Percentiles rank a stretch among this genome's conserved stretches.
phyloP scores from a whole-genome alignment of 1,140 invertebrate genomes.

The Nasonia longicornis region DNA sequence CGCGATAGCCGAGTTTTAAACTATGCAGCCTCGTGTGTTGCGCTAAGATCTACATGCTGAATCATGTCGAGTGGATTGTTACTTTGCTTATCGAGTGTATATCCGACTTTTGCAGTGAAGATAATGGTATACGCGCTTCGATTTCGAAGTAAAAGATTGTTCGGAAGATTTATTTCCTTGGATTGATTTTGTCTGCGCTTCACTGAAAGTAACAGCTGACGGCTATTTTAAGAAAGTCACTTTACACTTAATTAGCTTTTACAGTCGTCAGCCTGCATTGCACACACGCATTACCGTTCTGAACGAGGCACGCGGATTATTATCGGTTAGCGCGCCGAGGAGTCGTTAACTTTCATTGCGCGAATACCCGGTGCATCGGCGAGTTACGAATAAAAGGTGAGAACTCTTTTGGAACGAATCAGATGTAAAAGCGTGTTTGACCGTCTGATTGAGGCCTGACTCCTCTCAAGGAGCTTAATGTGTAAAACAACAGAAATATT shows the following conservation, averaged over 20 bases:
- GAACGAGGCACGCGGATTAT: not conserved
- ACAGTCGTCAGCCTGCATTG: not conserved
- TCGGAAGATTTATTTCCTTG: not conserved
- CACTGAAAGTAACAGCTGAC: not conserved
- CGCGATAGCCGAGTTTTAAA: too few species aligned
- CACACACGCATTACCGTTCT: not conserved
- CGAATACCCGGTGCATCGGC: not conserved
- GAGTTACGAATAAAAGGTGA: not conserved
- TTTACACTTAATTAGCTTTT: not conserved
- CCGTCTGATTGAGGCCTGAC: too few species aligned
- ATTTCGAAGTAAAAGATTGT: not conserved
- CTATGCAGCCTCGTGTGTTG: too few species aligned
- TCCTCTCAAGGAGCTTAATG: too few species aligned
- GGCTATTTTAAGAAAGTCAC: not conserved
- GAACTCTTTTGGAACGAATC: not conserved
- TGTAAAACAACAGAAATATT: too few species aligned
- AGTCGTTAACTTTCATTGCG: not conserved
- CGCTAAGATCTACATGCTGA: too few species aligned
- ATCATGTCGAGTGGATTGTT: too few species aligned
- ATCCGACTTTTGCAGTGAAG: too few species aligned
- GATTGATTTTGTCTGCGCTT: not conserved
- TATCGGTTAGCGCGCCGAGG: not conserved
- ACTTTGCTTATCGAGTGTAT: too few species aligned
- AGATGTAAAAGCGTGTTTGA: not conserved
- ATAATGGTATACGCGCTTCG: too few species aligned